Base-by-base conservation (phyloP, 2,888 invertebrate species). In the Microchrysa polita region DNA sequence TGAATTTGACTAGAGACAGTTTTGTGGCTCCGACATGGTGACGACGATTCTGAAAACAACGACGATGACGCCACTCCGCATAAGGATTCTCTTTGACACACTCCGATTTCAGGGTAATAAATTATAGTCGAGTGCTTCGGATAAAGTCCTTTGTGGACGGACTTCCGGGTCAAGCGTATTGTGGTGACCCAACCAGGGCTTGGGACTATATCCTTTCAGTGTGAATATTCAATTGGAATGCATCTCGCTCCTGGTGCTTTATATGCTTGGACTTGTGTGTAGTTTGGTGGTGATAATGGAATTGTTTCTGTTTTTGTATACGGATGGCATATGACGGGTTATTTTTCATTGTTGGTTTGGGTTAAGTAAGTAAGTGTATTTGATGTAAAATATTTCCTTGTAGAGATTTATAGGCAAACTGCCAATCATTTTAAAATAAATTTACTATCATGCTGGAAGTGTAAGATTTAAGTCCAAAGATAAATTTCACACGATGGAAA, bases 111-210 rank as follows among this genome's bases (percentile, higher is more conserved):
- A 40, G 61, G 16, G 61, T 63, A 40, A 63, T 63, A 63, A 63
- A 63, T 63, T 63, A 63, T 20, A 18, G 60, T 23, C 34, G 14
- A 23, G 27, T 9, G 61, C 18, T 40, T 40, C n/a, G 42, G 20
- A 18, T 63, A 40, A 40, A 2, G 42, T 63, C 61, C 61, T 63
- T 34, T 63, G 20, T 40, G 16, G n/a, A 12, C 2, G 42, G 42
- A 63, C 61, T 63, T 63, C 61, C 61, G 61, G 61, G 61, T 63
- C 42, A 63, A 55, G 55, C 14, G 55, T 55, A 20, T 55, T 55
- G 22, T 55, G 55, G 22, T 55, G 55, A 55, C 55, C 55, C 55
- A 20, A 20, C 55, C n/a, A 20, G 18, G 55, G 20, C 55, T n/a
- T 18, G 20, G 20, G 55, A 20, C 10, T 2, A 18, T n/a, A n/a